Percentiles rank a stretch among this genome's conserved stretches.
phyloP scores from a whole-genome alignment of 2,797 vertebrate species.

The Crenuchus spilurus region DNA sequence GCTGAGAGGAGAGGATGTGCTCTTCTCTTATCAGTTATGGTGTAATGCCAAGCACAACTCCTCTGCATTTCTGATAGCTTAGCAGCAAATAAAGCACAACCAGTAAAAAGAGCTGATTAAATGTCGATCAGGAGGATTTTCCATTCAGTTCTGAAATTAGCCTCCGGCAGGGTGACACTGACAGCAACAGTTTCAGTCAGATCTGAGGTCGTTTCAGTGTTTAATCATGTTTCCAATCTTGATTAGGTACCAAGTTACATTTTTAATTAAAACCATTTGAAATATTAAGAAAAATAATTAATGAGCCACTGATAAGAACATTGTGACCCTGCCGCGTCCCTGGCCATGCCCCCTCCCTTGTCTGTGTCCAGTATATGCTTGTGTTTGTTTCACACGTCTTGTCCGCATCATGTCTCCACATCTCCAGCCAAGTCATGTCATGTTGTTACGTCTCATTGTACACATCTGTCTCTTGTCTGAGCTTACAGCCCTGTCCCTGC shows the following conservation, averaged over 20 bases:
- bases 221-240: not conserved
- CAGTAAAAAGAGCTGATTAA: not conserved
- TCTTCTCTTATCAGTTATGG: conserved; percentile 13
- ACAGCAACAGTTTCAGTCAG: not conserved
- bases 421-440: too few species aligned
- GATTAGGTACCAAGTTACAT: not conserved
- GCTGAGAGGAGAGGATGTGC: not conserved
- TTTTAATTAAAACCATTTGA: not conserved
- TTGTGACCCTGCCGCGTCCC: too few species aligned
- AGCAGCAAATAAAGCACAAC: conserved; percentile 5
- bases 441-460: too few species aligned
- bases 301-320: not conserved
- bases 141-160: not conserved
- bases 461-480: too few species aligned
- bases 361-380: too few species aligned
- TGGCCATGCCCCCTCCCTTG: too few species aligned
- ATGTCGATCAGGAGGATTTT: not conserved
- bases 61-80: conserved; percentile 22
- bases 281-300: not conserved
- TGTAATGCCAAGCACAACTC: not conserved
- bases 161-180: not conserved
- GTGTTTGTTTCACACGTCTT: too few species aligned
- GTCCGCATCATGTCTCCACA: too few species aligned
- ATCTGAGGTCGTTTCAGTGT: not conserved
- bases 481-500: too few species aligned